Evolutionary conservation across 1,140 invertebrate genomes (phyloP), one percentile per base, ranked within the genome.

Genomic region (Drosophila obscura): DNA sequence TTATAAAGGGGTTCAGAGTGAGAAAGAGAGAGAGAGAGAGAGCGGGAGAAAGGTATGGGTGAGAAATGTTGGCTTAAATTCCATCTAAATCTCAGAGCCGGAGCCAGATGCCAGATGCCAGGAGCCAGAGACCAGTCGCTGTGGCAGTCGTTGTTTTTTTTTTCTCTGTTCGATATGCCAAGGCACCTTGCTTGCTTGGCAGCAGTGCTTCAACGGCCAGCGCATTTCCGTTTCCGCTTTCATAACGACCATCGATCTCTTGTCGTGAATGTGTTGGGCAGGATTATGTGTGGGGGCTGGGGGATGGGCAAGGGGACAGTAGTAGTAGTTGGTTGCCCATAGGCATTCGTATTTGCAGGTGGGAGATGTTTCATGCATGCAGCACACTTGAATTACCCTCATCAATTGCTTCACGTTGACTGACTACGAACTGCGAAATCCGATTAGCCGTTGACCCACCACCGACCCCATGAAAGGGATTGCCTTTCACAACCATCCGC

Each of bases 331-430:
- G 31, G 4, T 11, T 11, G 11, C 35, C 35, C 35, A 11, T 39
- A 39, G 35, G 35, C 35, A 39, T 11, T 39, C 35, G 35, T 39
- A 39, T 13, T 13, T 11, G 35, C 22, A 49, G 44, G 63, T 67
- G 7, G 69, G 72, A 57, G 72, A 57, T 58, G 69, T 49, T 85
- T 67, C 82, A 78, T 88, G 65, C 69, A 82, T 76, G 66, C 63
- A 68, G 35, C 35, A 39, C 82, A 73, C 75, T 88, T 73, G 78
- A 87, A 87, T 85, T 88, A 62, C 51, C 71, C 75, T 76, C 83
- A 88, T 88, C 83, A 82, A 87, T 87, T 82, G 83, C 63, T 76
- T 87, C 74, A 82, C 71, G 78, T 87, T 78, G 69, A 82, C 78
- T 87, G 74, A 82, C 61, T 87, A 62, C 81, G 62, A 66, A 85